A percentile compares a stretch with the other conserved stretches of the same genome.
Evolutionary conservation across 2,888 invertebrate species (phyloP).

Genomic region (Agonum fuliginosum): DNA sequence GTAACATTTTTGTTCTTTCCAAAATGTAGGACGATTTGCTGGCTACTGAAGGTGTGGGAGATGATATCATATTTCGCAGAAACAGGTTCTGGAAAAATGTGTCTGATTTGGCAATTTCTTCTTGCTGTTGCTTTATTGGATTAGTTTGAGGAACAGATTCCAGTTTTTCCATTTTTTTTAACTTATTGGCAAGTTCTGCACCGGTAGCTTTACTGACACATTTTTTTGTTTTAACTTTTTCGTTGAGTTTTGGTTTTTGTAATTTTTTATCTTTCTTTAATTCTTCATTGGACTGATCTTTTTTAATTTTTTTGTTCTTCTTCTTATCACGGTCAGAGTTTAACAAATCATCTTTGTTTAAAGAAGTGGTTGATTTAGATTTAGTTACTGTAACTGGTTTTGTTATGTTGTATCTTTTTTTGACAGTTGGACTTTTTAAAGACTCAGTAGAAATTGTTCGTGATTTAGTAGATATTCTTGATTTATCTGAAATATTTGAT

Average conservation of each 20-base stretch:
- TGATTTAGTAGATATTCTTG: slow-evolving; percentile 63
- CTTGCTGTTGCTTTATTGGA: slow-evolving; percentile 74
- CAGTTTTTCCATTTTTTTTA: slow-evolving; percentile 63
- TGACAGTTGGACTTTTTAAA: slow-evolving; percentile 64
- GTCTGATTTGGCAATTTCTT: slow-evolving; percentile 77
- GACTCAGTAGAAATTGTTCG: slow-evolving; percentile 68
- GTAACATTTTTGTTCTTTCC: slow-evolving; percentile 83
- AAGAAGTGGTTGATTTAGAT: slow-evolving; percentile 16
- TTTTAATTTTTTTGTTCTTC: slow-evolving; percentile 69
- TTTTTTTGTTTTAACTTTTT: slow-evolving; percentile 63
- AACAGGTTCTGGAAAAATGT: slow-evolving; percentile 84
- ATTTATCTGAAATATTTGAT: slow-evolving; percentile 65
- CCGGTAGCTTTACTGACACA: slow-evolving; percentile 67
- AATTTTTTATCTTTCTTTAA: slow-evolving; percentile 65
- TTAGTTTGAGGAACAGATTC: slow-evolving; percentile 62
- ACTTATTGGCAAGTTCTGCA: slow-evolving; percentile 65
- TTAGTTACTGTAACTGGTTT: slow-evolving; percentile 36
- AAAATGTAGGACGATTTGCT: slow-evolving; percentile 77
- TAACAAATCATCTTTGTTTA: slow-evolving; percentile 46
- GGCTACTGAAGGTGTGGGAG: slow-evolving; percentile 68
- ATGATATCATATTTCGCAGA: slow-evolving; percentile 74
- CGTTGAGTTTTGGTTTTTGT: slow-evolving; percentile 66
- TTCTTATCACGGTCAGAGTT: slow-evolving; percentile 62
- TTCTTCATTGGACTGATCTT: slow-evolving; percentile 69
- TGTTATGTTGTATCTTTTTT: slow-evolving; percentile 31